Conservation (phyloP, 2,888 invertebrate species). For the Cheilosia impressa region DNA sequence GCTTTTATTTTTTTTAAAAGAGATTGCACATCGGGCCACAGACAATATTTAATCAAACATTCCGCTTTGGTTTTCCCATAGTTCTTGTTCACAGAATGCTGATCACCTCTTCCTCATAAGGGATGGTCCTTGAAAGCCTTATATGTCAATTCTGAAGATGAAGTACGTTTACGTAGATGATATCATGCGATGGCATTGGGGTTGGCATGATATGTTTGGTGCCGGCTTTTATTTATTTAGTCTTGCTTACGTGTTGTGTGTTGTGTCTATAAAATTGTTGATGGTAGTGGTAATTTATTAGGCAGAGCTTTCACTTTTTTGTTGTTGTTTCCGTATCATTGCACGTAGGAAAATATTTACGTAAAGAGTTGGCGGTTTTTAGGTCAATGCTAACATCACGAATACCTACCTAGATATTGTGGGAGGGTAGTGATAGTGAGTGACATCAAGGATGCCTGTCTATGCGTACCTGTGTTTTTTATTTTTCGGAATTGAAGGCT, state of each 20-base stretch:
- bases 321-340: constrained; percentile 24
- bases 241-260: constrained; percentile 40
- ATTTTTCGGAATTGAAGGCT: neutral
- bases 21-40: constrained; percentile 29
- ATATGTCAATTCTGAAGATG: constrained; percentile 32
- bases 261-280: constrained; percentile 47
- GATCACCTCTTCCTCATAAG: neutral
- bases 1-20: constrained; percentile 26
- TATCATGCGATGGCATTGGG: constrained; percentile 54
- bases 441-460: constrained; percentile 24
- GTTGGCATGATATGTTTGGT: constrained; percentile 43
- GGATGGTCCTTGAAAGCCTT: constrained; percentile 46
- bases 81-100: neutral
- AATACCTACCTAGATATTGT: neutral
- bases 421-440: neutral
- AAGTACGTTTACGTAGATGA: constrained; percentile 13
- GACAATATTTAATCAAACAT: constrained; percentile 47
- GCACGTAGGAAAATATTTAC: constrained; percentile 24
- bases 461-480: neutral
- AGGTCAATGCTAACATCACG: constrained; percentile 18
- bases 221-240: constrained; percentile 39
- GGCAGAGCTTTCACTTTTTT: constrained; percentile 49
- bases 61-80: constrained; percentile 16
- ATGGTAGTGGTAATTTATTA: constrained; percentile 54
- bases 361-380: constrained; percentile 7